Evolutionary conservation across 2,888 invertebrate species (phyloP), one percentile per base, ranked within the genome.

Genomic region (Drosophila bunnanda): DNA sequence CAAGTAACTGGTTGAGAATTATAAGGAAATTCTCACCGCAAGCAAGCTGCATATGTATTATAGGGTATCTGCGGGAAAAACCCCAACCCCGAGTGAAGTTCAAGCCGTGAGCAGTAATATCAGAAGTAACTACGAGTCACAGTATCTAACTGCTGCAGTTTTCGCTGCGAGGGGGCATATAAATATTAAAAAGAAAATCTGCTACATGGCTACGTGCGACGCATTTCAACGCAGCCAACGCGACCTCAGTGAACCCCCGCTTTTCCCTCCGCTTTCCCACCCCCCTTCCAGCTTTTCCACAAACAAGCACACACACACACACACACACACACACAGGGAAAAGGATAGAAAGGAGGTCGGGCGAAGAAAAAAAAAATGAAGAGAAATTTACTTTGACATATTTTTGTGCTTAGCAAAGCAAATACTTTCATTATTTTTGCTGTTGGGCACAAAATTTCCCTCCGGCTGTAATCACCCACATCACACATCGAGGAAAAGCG

Each of bases 371-470:
- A 72, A 83, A 83, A 84, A 88, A 86, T 88, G 73, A 89, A 86
- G 73, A 80, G 87, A 90, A 90, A 90, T 88, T 87, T 89, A 77
- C 88, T 87, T 88, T 87, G 85, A 89, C 89, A 85, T 89, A 90
- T 88, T 88, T 87, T 89, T 89, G 86, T 90, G 89, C 90, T 89
- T 89, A 88, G 78, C 87, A 85, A 88, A 89, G 85, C 88, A 90
- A 89, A 90, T 90, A 90, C 87, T 83, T 90, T 88, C 79, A 88
- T 87, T 89, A 88, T 89, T 90, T 86, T 90, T 82, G 85, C 89
- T 85, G 85, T 67, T 84, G 85, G 66, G 89, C 89, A 88, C 85
- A 81, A 87, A 86, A 87, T 90, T 87, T 89, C 75, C 71, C 81
- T 83, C 79, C 58, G 81, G 72, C 41, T 58, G 60, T 43, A 61